Percentiles rank a stretch among this genome's conserved stretches.
Conservation (phyloP, 2,888 invertebrate genomes). For the Drosophila anomelani region DNA sequence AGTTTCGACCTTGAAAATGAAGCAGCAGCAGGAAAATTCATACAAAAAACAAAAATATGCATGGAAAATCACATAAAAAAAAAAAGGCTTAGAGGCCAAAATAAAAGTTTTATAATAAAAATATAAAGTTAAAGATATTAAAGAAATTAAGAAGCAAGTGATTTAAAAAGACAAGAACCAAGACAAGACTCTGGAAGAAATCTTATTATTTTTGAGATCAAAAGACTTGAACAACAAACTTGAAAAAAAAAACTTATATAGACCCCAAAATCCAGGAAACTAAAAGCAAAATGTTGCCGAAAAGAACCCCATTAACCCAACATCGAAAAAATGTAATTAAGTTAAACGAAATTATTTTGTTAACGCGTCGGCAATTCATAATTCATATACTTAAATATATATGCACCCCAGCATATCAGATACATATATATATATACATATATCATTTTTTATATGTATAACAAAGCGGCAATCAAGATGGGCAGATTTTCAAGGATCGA, state of each 20-base stretch:
- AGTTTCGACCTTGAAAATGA: constrained; percentile 40
- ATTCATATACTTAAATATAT: constrained; percentile 47
- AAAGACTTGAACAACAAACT: background rate
- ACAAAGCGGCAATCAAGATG: constrained; percentile 57
- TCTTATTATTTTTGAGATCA: background rate
- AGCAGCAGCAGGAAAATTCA: constrained; percentile 5
- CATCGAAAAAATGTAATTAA: constrained; percentile 38
- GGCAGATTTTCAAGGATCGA: constrained; percentile 74
- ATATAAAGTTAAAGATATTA: background rate
- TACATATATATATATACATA: background rate
- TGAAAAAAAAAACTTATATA: background rate
- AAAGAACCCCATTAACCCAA: background rate
- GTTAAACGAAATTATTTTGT: constrained; percentile 53
- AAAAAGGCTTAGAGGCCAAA: background rate
- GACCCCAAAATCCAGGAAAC: background rate
- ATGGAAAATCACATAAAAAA: background rate
- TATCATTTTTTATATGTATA: background rate
- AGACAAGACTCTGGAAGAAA: background rate
- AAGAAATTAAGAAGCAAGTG: background rate
- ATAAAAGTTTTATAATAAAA: background rate
- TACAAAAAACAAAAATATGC: background rate
- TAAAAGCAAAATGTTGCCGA: background rate
- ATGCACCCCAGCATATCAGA: background rate
- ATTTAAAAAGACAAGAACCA: background rate
- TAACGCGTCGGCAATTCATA: constrained; percentile 76